Evolutionary conservation across 1,140 invertebrate species (phyloP).

Genomic region (Hyles euphorbiae): DNA sequence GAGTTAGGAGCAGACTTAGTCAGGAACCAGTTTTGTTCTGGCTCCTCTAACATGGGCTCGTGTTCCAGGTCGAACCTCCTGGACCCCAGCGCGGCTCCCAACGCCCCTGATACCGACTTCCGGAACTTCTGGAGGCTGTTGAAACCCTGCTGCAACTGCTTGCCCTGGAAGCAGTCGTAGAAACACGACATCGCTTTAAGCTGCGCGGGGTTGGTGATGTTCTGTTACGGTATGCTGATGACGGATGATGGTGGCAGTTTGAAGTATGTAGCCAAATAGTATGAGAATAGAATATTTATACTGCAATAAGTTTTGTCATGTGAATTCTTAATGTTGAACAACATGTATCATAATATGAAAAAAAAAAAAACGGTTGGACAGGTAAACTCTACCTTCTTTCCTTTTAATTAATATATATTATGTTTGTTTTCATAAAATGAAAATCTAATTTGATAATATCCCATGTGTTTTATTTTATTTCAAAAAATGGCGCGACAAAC

Average conservation of each 20-base stretch:
- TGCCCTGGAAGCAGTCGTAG: slow-evolving; percentile 72
- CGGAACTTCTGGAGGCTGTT: slow-evolving; percentile 82
- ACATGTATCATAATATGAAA: too few relatives aligned
- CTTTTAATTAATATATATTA: too few relatives aligned
- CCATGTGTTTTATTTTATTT: too few relatives aligned
- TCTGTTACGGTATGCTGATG: slow-evolving; percentile 35
- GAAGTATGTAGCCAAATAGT: too few relatives aligned
- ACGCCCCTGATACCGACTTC: slow-evolving; percentile 81
- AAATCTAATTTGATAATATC: too few relatives aligned
- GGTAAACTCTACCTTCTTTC: too few relatives aligned
- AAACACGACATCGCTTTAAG: slow-evolving; percentile 74
- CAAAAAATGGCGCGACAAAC: too few relatives aligned
- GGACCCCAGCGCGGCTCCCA: slow-evolving; percentile 72
- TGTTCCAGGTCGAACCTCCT: slow-evolving; percentile 66
- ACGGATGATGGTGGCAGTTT: slow-evolving; percentile 63
- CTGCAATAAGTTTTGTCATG: too few relatives aligned
- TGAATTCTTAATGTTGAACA: too few relatives aligned
- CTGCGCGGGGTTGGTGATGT: slow-evolving; percentile 46
- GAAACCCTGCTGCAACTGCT: slow-evolving; percentile 75
- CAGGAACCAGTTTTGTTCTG: slow-evolving; percentile 84
- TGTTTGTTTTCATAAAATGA: too few relatives aligned
- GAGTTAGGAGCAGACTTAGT: slow-evolving; percentile 87
- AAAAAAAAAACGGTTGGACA: too few relatives aligned
- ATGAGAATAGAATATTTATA: too few relatives aligned
- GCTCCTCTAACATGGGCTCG: slow-evolving; percentile 63